A percentile compares a stretch with the other conserved stretches of the same genome.
These are phyloP conservation scores for Acanthosepion lycidas DNA, from an alignment of 2,888 invertebrate genomes.

Conservation along the genomic window DNA sequence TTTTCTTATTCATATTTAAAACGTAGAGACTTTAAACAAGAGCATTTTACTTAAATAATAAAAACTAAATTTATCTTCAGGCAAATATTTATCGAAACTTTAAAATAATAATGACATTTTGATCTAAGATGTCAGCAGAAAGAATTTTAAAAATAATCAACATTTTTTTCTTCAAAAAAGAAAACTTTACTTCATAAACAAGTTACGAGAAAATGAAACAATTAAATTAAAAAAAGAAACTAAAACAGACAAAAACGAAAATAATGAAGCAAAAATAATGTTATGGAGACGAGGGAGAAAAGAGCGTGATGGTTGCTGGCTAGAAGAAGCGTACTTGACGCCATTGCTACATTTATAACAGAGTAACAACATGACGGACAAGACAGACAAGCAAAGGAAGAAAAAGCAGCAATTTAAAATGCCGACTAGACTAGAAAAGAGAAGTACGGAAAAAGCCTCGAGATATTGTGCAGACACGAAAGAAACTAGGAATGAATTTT, in stretches of 20 bases:
- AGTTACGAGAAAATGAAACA: too few species aligned
- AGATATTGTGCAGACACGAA: not conserved
- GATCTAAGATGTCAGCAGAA: not conserved
- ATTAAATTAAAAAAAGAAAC: too few species aligned
- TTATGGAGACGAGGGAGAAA: not conserved
- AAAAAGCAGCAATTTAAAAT: conserved; percentile 9
- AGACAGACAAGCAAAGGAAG: not conserved
- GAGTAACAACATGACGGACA: conserved; percentile 4
- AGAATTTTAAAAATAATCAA: not conserved
- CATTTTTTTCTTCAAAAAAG: not conserved
- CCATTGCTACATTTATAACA: conserved; percentile 15
- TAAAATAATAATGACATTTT: not conserved
- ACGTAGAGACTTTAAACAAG: too few species aligned
- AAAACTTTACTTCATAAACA: not conserved
- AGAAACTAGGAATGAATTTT: not conserved
- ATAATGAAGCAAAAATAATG: not conserved
- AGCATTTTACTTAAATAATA: too few species aligned
- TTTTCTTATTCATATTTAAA: too few species aligned
- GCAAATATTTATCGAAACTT: too few species aligned
- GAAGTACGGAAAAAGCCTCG: not conserved
- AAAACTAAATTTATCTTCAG: too few species aligned
- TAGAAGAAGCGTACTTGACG: conserved; percentile 20
- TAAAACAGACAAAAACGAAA: not conserved
- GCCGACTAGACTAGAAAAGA: conserved; percentile 33
- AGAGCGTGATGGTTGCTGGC: not conserved